Evolutionary conservation across 2,888 invertebrate genomes (phyloP).

Genomic region (Drosophila planitibia): DNA sequence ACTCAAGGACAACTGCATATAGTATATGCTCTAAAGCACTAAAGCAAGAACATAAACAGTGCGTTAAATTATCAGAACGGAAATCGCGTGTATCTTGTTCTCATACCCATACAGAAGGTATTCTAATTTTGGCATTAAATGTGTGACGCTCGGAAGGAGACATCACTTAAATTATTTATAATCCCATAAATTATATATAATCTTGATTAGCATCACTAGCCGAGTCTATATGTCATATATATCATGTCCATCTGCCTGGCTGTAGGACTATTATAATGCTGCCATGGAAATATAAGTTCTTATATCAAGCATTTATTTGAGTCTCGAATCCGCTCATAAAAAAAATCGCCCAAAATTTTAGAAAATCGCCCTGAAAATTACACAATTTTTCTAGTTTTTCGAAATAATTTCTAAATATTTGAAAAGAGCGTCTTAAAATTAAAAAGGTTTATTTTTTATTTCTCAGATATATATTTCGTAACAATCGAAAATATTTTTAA

Average conservation of each 20-base stretch:
- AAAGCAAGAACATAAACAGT: conserved; percentile 43
- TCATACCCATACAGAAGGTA: background rate
- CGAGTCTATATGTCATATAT: background rate
- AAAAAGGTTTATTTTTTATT: background rate
- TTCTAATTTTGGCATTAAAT: background rate
- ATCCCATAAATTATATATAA: background rate
- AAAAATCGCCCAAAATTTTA: too few species aligned
- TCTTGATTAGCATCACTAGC: background rate
- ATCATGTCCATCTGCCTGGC: background rate
- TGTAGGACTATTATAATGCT: background rate
- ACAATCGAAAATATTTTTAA: background rate
- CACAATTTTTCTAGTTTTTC: background rate
- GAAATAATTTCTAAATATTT: background rate
- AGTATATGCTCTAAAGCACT: conserved; percentile 9
- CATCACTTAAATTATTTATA: background rate
- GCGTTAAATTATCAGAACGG: conserved; percentile 67
- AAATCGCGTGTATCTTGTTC: conserved; percentile 53
- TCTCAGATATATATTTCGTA: background rate
- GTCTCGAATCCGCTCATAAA: background rate
- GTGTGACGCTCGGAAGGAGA: background rate
- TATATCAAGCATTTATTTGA: background rate
- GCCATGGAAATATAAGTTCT: background rate
- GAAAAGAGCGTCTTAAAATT: background rate
- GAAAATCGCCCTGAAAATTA: background rate
- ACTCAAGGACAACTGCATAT: conserved; percentile 56